phyloP scores from a whole-genome alignment of 2,113 vertebrate genomes.

The Dendropsophus ebraccatus region DNA sequence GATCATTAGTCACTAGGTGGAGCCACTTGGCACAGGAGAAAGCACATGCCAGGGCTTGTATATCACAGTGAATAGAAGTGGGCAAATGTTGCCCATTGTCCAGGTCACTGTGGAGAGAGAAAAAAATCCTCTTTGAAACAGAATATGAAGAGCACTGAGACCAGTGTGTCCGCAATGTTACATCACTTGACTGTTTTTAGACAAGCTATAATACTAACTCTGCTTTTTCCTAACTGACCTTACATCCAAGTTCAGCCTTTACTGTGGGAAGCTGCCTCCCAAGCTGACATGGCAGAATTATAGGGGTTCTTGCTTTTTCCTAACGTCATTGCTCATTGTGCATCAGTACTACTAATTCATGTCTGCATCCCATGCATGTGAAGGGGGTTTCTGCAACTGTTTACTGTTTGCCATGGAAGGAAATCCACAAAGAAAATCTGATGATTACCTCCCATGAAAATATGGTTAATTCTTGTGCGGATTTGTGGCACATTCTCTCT shows the following conservation, averaged over 20 bases:
- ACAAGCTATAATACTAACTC: neutral
- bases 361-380: too few species aligned
- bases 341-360: neutral
- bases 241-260: neutral
- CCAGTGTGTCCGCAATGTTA: neutral
- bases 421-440: too few species aligned
- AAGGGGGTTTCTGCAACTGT: too few species aligned
- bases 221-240: neutral
- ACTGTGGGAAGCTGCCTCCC: conserved; percentile 46
- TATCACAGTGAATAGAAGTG: neutral
- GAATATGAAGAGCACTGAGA: neutral
- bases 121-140: too few species aligned
- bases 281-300: neutral
- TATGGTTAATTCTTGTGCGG: too few species aligned
- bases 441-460: too few species aligned
- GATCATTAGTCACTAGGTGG: neutral
- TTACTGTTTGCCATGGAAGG: too few species aligned
- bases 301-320: too few species aligned
- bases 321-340: too few species aligned
- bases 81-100: too few species aligned
- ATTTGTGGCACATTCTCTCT: too few species aligned
- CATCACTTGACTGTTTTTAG: conserved; percentile 9
- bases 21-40: neutral
- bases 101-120: too few species aligned
- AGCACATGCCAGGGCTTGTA: neutral